Evolutionary conservation across 2,113 vertebrate genomes (phyloP).

Genomic region (Struthio camelus): DNA sequence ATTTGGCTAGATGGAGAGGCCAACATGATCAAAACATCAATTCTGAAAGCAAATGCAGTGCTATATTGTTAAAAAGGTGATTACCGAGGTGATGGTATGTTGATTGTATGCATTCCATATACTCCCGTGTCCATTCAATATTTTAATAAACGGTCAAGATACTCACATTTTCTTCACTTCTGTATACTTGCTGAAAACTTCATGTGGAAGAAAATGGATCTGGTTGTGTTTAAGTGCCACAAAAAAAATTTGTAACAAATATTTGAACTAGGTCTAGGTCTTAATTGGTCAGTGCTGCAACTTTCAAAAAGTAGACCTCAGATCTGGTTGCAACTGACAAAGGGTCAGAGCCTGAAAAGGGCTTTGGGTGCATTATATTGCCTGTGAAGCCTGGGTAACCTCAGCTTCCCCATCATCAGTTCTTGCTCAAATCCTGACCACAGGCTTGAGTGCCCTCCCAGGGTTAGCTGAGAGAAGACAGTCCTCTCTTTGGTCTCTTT

Average conservation of each 20-base stretch:
- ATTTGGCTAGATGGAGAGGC: neutral
- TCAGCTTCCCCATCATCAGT: neutral
- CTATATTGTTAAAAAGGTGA: neutral
- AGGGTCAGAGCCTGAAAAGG: neutral
- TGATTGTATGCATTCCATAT: neutral
- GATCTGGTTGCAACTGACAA: neutral
- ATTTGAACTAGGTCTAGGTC: neutral
- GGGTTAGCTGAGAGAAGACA: neutral
- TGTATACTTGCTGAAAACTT: constrained; percentile 75
- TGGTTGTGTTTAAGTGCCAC: constrained; percentile 80
- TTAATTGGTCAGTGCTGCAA: neutral
- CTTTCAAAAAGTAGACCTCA: neutral
- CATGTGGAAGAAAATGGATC: constrained; percentile 73
- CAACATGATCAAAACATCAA: neutral
- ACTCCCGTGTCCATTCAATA: neutral
- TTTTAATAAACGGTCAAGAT: neutral
- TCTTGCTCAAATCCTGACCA: neutral
- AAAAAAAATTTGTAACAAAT: neutral
- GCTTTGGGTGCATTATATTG: neutral
- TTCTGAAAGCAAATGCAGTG: neutral
- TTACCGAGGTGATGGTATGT: neutral
- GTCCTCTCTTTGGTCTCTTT: neutral
- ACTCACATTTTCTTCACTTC: constrained; percentile 80
- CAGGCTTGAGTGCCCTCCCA: neutral
- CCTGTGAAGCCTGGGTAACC: neutral